These are phyloP conservation scores for Parascotia fuliginaria DNA, from an alignment of 2,888 invertebrate genomes.

Conservation along the genomic window DNA sequence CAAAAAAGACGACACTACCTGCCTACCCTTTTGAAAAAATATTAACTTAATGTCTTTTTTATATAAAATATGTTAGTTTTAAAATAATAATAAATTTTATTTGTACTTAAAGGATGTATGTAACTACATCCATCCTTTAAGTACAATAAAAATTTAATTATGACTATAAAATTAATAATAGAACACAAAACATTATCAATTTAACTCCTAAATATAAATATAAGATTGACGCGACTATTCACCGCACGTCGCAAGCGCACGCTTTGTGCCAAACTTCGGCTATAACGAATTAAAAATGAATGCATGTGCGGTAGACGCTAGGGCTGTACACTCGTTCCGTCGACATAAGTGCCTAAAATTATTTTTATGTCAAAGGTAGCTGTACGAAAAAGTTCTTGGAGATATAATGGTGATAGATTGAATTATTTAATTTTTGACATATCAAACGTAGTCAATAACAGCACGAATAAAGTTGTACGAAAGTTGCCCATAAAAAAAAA, in stretches of 20 bases:
- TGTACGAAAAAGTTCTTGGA: background rate
- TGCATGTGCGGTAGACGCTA: conserved; percentile 52
- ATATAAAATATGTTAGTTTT: too few species aligned
- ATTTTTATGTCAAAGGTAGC: conserved; percentile 1
- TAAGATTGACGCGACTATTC: conserved; percentile 50
- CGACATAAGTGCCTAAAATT: conserved; percentile 1
- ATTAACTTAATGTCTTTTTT: too few species aligned
- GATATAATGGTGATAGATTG: too few species aligned
- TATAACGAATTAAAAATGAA: conserved; percentile 72
- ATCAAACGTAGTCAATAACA: too few species aligned
- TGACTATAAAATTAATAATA: background rate
- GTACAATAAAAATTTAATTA: background rate
- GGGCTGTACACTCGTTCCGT: conserved; percentile 23
- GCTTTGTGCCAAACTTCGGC: conserved; percentile 67
- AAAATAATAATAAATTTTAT: too few species aligned
- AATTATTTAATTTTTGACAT: too few species aligned
- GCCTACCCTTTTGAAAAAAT: too few species aligned
- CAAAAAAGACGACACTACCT: too few species aligned
- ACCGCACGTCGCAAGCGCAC: conserved; percentile 61
- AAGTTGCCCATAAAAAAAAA: too few species aligned
- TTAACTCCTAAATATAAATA: conserved; percentile 34
- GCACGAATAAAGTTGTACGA: too few species aligned
- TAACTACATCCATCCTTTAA: too few species aligned
- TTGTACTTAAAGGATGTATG: too few species aligned
- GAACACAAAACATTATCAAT: conserved; percentile 9